Base-by-base conservation (phyloP, 2,113 vertebrate genomes). In the Thryonomys swinderianus region DNA sequence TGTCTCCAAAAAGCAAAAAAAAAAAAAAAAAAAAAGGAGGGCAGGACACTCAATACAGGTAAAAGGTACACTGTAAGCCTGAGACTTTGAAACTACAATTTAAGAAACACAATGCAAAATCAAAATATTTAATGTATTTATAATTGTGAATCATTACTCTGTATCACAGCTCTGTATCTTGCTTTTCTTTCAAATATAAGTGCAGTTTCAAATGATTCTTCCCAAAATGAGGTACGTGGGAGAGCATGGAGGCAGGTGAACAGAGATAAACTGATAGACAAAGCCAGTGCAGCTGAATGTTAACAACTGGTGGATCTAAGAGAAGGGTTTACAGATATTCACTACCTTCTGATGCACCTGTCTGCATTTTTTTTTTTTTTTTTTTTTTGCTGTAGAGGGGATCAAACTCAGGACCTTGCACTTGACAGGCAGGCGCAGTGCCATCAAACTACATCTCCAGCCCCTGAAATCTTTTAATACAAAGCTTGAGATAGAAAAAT, bases 111-210 rank as follows among this genome's bases (percentile, higher is more conserved):
- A 94, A 86, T n/a, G 11, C 30, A 94, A 61, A 25, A 94, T 37
- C 66, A 94, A 88, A 93, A 81, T 59, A 96, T 30, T 94, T 67
- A 32, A 94, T 57, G 34, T 57, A 34, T 73, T n/a, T 67, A 17
- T 86, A 93, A 79, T n/a, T 85, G 9, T 61, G 84, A 96, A 97
- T 73, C 17, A 66, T 90, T 42, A 81, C 45, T n/a, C n/a, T 92
- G 27, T 32, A 76, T 61, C 91, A 96, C 92, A 67, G n/a, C 86
- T 91, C 96, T 78, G 74, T 94, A 96, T 97, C 85, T 73, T 94
- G 87, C 95, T 96, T 95, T 97, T 85, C 82, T 98, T 79, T 96
- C 91, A 91, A 71, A 91, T 86, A 32, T 76, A 81, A 66, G 21
- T 94, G 40, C 62, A 82, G 9, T 37, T 71, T 95, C 69, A 69